These are phyloP conservation scores for Acanthurus lineatus DNA, from an alignment of 2,797 vertebrate species.

Conservation along the genomic window DNA sequence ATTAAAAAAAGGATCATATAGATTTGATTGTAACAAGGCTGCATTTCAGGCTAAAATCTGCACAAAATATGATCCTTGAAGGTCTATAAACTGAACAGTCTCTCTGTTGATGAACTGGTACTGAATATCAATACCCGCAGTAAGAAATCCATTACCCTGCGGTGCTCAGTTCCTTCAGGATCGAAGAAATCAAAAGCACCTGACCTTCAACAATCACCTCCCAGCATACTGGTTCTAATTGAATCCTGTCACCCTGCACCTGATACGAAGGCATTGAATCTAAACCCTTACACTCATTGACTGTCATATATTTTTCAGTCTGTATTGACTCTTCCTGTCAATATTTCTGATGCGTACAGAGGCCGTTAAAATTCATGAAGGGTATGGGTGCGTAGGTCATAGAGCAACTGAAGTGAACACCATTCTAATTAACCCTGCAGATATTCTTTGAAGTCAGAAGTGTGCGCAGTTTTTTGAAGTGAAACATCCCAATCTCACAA, in stretches of 20 bases:
- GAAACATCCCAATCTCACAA: not conserved
- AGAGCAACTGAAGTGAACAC: conserved; percentile 15
- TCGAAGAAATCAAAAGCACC: conserved; percentile 34
- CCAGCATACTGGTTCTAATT: conserved; percentile 50
- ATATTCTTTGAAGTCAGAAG: conserved; percentile 15
- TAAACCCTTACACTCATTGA: conserved; percentile 23
- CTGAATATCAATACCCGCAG: conserved; percentile 45
- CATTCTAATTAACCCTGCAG: conserved; percentile 8
- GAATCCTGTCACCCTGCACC: conserved; percentile 57
- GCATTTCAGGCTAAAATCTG: not conserved
- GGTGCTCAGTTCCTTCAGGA: conserved; percentile 39
- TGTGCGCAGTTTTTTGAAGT: not conserved
- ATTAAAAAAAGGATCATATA: not conserved
- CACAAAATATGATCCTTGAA: conserved; percentile 18
- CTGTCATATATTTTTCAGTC: conserved; percentile 60
- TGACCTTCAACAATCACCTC: conserved; percentile 64
- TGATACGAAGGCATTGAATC: conserved; percentile 31
- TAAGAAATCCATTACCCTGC: conserved; percentile 45
- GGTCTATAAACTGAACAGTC: conserved; percentile 12
- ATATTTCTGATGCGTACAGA: conserved; percentile 61
- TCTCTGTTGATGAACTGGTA: conserved; percentile 43
- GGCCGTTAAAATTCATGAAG: conserved; percentile 65
- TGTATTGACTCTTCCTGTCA: conserved; percentile 59
- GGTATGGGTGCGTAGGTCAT: conserved; percentile 25
- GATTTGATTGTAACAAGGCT: not conserved